These are phyloP conservation scores for Parus major DNA, from an alignment of 2,113 vertebrate genomes.

Conservation along the genomic window DNA sequence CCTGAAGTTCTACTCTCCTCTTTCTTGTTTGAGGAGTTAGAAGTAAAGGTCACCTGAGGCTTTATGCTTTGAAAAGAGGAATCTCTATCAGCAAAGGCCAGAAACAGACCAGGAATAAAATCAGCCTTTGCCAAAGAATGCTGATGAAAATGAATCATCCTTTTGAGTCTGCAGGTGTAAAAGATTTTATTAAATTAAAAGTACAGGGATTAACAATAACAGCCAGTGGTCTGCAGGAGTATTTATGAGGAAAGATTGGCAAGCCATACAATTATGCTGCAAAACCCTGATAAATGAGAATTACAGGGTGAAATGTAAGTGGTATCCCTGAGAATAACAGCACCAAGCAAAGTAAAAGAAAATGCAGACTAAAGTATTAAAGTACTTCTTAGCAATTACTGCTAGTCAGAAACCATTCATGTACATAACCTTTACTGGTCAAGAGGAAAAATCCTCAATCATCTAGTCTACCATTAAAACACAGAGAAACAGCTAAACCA, in stretches of 20 bases:
- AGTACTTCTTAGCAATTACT: not conserved
- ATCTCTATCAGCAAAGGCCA: slow-evolving; percentile 10
- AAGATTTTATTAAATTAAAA: slow-evolving; percentile 31
- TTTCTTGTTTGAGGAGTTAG: not conserved
- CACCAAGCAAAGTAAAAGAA: not conserved
- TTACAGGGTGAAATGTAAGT: not conserved
- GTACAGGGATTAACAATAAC: not conserved
- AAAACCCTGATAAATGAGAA: not conserved
- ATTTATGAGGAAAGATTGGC: not conserved
- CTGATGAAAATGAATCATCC: not conserved
- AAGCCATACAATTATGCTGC: not conserved
- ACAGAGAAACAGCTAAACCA: not conserved
- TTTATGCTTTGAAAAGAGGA: not conserved
- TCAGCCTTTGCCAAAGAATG: not conserved
- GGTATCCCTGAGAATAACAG: not conserved
- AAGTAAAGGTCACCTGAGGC: not conserved
- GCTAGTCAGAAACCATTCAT: not conserved
- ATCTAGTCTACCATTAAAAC: not conserved
- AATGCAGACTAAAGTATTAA: not conserved
- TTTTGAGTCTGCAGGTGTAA: not conserved
- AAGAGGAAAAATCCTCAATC: not conserved
- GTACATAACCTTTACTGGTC: not conserved
- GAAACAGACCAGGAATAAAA: not conserved
- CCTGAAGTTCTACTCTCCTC: not conserved
- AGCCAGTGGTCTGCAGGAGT: not conserved